Conservation (phyloP, 2,797 vertebrate genomes). For the Arctocebus calabarensis region DNA sequence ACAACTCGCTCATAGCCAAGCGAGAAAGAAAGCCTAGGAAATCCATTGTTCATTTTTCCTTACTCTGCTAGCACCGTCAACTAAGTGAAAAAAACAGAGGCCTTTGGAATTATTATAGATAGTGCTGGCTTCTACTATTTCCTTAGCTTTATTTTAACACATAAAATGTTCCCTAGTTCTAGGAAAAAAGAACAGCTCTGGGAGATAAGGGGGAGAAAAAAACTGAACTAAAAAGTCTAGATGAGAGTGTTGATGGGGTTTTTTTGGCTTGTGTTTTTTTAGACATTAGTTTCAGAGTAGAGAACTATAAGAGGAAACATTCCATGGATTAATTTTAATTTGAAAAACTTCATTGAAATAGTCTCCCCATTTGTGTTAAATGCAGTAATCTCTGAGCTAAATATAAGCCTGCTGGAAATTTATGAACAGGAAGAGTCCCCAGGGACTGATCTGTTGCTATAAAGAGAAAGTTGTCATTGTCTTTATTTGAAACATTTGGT, state of each 20-base stretch:
- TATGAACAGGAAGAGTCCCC: conserved; percentile 17
- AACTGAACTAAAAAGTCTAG: neutral
- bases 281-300: conserved; percentile 29
- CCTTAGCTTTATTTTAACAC: conserved; percentile 60
- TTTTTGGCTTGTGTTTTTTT: neutral
- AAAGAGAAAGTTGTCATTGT: conserved; percentile 45
- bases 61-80: neutral
- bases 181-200: conserved; percentile 47
- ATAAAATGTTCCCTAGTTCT: conserved; percentile 47
- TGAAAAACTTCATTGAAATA: neutral
- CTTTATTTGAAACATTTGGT: conserved; percentile 60
- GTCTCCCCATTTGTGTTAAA: conserved; percentile 23
- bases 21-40: neutral
- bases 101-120: conserved; percentile 53
- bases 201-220: neutral
- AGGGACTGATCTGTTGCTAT: neutral
- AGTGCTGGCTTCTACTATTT: conserved; percentile 43
- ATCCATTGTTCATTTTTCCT: conserved; percentile 55
- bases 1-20: conserved; percentile 5
- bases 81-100: conserved; percentile 66
- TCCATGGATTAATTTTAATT: conserved; percentile 52
- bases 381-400: conserved; percentile 22
- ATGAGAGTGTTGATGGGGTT: neutral
- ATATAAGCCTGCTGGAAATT: conserved; percentile 44
- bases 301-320: conserved; percentile 11